These are phyloP conservation scores for Mellivora capensis DNA, from an alignment of 2,113 vertebrate species.

Conservation along the genomic window DNA sequence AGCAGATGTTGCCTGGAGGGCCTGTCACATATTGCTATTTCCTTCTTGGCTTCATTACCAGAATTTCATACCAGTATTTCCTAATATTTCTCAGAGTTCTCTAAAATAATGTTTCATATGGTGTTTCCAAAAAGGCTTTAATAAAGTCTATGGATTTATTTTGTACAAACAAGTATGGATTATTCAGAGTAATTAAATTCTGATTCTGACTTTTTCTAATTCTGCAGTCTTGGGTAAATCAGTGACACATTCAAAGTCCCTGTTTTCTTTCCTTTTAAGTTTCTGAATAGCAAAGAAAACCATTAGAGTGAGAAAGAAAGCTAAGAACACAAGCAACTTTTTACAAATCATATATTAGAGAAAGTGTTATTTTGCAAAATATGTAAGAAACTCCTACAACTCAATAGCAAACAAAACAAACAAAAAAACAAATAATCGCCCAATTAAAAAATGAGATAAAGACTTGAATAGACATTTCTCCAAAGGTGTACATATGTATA, in stretches of 20 bases:
- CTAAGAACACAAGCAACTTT: neutral
- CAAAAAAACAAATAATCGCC: neutral
- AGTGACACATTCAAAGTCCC: neutral
- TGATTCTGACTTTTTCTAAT: neutral
- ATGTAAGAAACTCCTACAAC: neutral
- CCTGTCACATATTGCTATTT: neutral
- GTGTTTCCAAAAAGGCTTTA: neutral
- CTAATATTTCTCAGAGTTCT: neutral
- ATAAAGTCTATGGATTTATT: neutral
- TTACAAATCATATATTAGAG: neutral
- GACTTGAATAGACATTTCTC: neutral
- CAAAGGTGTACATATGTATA: neutral
- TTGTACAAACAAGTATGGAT: neutral
- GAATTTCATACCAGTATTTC: neutral
- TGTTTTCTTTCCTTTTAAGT: neutral
- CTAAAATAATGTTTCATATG: neutral
- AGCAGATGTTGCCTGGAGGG: neutral
- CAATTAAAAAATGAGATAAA: neutral
- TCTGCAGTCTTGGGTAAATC: neutral
- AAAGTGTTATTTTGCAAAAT: conserved; percentile 7
- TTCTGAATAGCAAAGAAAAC: neutral
- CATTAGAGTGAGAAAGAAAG: neutral
- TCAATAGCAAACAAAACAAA: neutral
- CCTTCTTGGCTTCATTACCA: conserved; percentile 15
- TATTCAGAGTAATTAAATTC: neutral